Percentiles rank a stretch among this genome's conserved stretches.
Evolutionary conservation across 2,888 invertebrate genomes (phyloP).

Genomic region (Listrodromus nycthemerus): DNA sequence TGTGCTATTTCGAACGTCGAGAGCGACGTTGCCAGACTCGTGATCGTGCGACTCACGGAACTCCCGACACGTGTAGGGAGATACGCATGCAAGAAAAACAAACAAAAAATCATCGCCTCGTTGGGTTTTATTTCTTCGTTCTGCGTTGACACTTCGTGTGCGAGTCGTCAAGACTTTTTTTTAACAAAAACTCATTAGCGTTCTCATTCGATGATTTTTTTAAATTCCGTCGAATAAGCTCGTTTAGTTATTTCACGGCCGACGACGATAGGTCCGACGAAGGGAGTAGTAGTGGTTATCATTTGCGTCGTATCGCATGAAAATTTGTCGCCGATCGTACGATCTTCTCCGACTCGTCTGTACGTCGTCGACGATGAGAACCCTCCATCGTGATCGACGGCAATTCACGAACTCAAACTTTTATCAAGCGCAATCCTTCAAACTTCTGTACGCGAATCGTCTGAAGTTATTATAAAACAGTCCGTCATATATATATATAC

Average conservation of each 20-base stretch:
- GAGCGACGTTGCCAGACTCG: constrained; percentile 74
- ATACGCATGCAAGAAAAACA: constrained; percentile 4
- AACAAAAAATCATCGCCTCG: neutral
- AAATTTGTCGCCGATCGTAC: too few relatives aligned
- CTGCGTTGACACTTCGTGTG: neutral
- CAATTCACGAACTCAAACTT: too few relatives aligned
- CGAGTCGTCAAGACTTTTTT: neutral
- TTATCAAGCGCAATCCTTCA: too few relatives aligned
- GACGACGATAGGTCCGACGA: neutral
- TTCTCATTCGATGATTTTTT: neutral
- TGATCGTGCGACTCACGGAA: constrained; percentile 38
- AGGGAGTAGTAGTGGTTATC: neutral
- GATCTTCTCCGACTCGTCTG: too few relatives aligned
- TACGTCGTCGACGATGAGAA: too few relatives aligned
- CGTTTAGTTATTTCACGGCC: neutral
- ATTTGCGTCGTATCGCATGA: neutral
- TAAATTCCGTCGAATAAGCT: neutral
- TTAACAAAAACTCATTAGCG: neutral
- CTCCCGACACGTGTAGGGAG: constrained; percentile 56
- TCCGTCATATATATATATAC: neutral
- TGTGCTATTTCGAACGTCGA: constrained; percentile 79
- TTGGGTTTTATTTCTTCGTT: neutral
- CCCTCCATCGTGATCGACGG: too few relatives aligned
- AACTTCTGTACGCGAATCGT: too few relatives aligned
- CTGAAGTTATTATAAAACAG: too few relatives aligned